phyloP scores from a whole-genome alignment of 2,113 vertebrate species.

The Elgaria multicarinata region DNA sequence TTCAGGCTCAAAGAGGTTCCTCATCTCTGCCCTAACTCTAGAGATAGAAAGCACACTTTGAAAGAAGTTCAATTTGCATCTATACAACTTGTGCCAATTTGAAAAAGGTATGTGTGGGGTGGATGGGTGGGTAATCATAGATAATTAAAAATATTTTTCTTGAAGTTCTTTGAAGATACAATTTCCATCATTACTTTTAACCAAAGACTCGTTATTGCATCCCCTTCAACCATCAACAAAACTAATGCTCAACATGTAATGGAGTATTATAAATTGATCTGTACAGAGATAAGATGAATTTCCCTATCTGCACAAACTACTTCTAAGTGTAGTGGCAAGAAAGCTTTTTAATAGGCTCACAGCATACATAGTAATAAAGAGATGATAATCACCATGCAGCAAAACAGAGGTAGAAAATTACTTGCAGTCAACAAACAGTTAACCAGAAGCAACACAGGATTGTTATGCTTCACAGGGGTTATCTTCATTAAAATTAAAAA shows the following conservation, averaged over 20 bases:
- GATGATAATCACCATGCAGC: constrained; percentile 61
- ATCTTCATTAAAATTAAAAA: constrained; percentile 45
- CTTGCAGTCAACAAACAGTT: constrained; percentile 39
- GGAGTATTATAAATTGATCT: constrained; percentile 62
- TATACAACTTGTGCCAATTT: too few species aligned
- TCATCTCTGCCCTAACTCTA: too few species aligned
- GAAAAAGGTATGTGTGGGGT: too few species aligned
- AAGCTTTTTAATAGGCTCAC: constrained; percentile 55
- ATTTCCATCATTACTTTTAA: constrained; percentile 50
- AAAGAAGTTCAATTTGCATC: too few species aligned
- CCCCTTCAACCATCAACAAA: constrained; percentile 54
- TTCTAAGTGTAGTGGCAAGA: constrained; percentile 59
- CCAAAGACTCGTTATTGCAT: constrained; percentile 46
- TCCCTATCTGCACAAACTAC: constrained; percentile 61
- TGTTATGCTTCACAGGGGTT: constrained; percentile 55
- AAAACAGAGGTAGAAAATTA: constrained; percentile 4
- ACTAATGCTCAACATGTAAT: constrained; percentile 52
- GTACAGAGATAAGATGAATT: constrained; percentile 61
- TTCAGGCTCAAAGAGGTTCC: too few species aligned
- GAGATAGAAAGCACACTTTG: too few species aligned
- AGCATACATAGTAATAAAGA: constrained; percentile 60
- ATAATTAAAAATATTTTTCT: constrained; percentile 52
- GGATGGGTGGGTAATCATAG: too few species aligned
- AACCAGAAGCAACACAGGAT: constrained; percentile 63
- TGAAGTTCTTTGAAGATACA: constrained; percentile 41